Percentiles rank a stretch among this genome's conserved stretches.
phyloP scores from a whole-genome alignment of 2,797 vertebrate genomes.

The Acestrorhynchus altus region DNA sequence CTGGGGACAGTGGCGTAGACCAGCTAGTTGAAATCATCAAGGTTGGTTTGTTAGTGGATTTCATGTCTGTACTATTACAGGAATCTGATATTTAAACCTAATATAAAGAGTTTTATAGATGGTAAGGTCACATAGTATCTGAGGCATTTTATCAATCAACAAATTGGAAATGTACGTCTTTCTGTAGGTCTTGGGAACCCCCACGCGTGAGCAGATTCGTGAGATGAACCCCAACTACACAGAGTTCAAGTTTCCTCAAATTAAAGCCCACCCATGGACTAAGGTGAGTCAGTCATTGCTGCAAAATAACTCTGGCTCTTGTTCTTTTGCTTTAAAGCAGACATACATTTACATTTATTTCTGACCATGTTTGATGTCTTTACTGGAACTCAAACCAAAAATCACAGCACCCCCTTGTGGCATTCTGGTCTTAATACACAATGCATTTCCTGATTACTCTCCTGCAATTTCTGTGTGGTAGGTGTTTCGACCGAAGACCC shows the following conservation, averaged over 20 bases:
- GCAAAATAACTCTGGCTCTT: not conserved
- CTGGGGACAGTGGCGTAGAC: conserved; percentile 98
- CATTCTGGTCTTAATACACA: not conserved
- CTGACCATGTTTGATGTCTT: not conserved
- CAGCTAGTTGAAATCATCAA: conserved; percentile 99
- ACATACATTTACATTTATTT: not conserved
- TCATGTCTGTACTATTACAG: not conserved
- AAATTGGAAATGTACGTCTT: not conserved
- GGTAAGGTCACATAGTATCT: not conserved
- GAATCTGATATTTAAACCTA: not conserved
- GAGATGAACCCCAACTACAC: conserved; percentile 93
- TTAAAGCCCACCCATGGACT: conserved; percentile 91
- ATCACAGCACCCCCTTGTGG: conserved; percentile 34
- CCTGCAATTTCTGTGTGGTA: conserved; percentile 55
- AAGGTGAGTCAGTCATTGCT: conserved; percentile 77
- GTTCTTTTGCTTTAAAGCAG: not conserved
- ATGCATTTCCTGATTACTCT: not conserved
- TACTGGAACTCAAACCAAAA: not conserved
- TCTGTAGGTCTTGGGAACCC: conserved; percentile 82
- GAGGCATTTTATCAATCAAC: not conserved
- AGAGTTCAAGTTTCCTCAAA: conserved; percentile 91
- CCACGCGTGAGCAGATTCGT: conserved; percentile 89
- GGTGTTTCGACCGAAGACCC: conserved; percentile 90
- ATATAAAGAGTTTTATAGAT: not conserved
- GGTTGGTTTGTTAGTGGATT: conserved; percentile 72